A percentile compares a stretch with the other conserved stretches of the same genome.
These are phyloP conservation scores for Plagodis pulveraria DNA, from an alignment of 2,888 invertebrate genomes.

Conservation along the genomic window DNA sequence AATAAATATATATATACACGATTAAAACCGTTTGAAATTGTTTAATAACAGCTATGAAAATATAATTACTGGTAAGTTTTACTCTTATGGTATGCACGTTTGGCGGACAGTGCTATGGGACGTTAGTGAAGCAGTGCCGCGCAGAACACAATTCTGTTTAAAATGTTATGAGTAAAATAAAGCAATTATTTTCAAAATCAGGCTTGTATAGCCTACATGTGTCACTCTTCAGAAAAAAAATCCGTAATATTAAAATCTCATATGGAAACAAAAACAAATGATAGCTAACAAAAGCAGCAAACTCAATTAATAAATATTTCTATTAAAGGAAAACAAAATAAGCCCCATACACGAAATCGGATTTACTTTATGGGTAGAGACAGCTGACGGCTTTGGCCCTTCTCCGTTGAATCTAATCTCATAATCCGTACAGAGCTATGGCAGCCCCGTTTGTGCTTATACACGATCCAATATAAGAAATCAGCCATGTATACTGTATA, in stretches of 20 bases:
- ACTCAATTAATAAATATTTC: background rate
- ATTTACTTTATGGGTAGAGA: constrained; percentile 25
- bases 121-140: too few species aligned
- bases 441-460: constrained; percentile 3
- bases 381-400: constrained; percentile 44
- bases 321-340: constrained; percentile 2
- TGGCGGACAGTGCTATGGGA: too few species aligned
- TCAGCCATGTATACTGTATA: constrained; percentile 4
- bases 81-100: too few species aligned
- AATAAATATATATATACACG: too few species aligned
- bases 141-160: too few species aligned
- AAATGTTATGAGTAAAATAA: too few species aligned
- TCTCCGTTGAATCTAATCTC: constrained; percentile 45
- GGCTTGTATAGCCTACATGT: too few species aligned
- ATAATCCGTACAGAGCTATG: constrained; percentile 36
- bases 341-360: constrained; percentile 5
- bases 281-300: background rate
- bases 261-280: background rate
- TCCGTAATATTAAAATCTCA: background rate
- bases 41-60: too few species aligned
- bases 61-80: too few species aligned
- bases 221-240: background rate
- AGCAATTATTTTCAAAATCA: too few species aligned
- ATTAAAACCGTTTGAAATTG: too few species aligned
- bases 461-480: constrained; percentile 4